phyloP scores from a whole-genome alignment of 92 coral and sea anemone genomes.

The Paragorgia papillata region DNA sequence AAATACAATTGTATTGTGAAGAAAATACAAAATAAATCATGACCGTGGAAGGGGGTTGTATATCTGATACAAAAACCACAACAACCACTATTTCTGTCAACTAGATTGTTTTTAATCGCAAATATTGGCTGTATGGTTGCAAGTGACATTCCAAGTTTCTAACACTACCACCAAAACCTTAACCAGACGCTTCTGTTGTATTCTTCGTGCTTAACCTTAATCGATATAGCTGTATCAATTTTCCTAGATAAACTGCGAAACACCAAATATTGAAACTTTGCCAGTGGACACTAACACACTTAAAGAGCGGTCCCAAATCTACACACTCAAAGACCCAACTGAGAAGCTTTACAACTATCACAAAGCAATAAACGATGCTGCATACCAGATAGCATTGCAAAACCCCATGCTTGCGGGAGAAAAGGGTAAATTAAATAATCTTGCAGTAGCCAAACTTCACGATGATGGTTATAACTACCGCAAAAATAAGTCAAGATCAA shows the following conservation, averaged over 20 bases:
- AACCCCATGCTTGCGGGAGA: constrained; percentile 37
- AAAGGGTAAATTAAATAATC: constrained; percentile 52
- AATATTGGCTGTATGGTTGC: too few relatives aligned
- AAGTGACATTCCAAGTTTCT: too few relatives aligned
- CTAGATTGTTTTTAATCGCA: too few relatives aligned
- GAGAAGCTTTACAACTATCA: constrained; percentile 45
- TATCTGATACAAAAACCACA: too few relatives aligned
- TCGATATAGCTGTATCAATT: neutral
- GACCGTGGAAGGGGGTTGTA: neutral
- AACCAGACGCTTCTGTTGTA: neutral
- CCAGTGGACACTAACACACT: constrained; percentile 27
- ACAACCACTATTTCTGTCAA: too few relatives aligned
- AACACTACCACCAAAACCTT: too few relatives aligned
- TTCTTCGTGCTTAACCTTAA: neutral
- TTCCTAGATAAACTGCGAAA: constrained; percentile 13
- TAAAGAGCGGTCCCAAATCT: constrained; percentile 32
- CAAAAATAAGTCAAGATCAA: constrained; percentile 58
- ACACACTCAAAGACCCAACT: constrained; percentile 22
- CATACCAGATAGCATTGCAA: constrained; percentile 54
- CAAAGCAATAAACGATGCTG: constrained; percentile 60
- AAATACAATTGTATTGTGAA: neutral
- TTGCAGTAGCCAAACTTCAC: constrained; percentile 56
- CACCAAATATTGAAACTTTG: constrained; percentile 28
- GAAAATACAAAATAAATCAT: neutral
- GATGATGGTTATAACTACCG: constrained; percentile 57